phyloP scores from a whole-genome alignment of 2,888 invertebrate species.

The Habroteleia sp. region DNA sequence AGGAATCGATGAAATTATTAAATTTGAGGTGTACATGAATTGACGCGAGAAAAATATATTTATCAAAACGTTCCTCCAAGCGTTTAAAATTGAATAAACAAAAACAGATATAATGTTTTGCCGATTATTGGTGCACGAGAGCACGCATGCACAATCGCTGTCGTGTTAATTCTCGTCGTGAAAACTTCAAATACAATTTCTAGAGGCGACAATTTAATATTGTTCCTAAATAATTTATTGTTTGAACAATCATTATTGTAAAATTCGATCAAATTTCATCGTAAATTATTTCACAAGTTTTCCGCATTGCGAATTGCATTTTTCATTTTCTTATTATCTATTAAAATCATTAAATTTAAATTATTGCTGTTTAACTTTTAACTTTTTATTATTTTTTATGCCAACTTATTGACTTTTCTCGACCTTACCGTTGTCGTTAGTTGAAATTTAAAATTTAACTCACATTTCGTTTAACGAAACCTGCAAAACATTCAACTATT shows the following conservation, averaged over 20 bases:
- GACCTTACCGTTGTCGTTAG: too few relatives aligned
- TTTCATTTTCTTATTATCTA: conserved; percentile 18
- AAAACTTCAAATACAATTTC: conserved; percentile 36
- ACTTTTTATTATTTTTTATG: too few relatives aligned
- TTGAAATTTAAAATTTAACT: too few relatives aligned
- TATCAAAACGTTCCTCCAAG: conserved; percentile 28
- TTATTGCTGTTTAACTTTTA: too few relatives aligned
- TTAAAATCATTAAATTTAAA: too few relatives aligned
- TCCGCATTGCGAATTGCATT: conserved; percentile 24
- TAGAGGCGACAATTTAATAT: conserved; percentile 18
- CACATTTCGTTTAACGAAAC: too few relatives aligned
- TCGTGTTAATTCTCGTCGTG: conserved; percentile 29
- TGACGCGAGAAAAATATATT: conserved; percentile 35
- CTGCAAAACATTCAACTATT: too few relatives aligned
- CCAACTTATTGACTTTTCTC: too few relatives aligned
- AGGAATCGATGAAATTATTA: too few relatives aligned
- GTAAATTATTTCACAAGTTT: conserved; percentile 14
- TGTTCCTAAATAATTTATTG: conserved; percentile 34
- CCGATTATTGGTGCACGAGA: conserved; percentile 35
- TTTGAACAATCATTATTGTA: conserved; percentile 24
- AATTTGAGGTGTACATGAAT: conserved; percentile 8
- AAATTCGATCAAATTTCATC: conserved; percentile 32
- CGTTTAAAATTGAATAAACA: conserved; percentile 39
- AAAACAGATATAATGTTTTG: conserved; percentile 32
- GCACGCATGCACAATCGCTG: too few relatives aligned